Conservation (phyloP, 2,797 vertebrate genomes). For the Rhincodon typus region DNA sequence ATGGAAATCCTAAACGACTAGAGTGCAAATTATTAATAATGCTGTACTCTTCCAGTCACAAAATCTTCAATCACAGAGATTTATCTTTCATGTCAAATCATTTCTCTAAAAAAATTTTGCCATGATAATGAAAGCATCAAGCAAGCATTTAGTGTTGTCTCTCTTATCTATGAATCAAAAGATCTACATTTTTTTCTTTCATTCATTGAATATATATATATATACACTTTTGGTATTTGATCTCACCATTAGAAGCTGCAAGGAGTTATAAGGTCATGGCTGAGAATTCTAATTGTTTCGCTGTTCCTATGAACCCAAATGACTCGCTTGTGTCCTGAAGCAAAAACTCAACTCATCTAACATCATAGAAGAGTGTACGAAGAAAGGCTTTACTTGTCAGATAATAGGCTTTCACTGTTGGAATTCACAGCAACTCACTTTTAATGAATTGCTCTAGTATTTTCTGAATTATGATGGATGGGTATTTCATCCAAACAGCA, state of each 20-base stretch:
- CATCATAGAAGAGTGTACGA: background rate
- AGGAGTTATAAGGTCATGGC: background rate
- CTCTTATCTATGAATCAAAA: background rate
- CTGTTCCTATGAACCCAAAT: background rate
- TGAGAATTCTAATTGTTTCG: background rate
- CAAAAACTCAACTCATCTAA: background rate
- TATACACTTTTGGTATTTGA: background rate
- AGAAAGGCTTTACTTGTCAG: background rate
- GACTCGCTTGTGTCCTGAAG: too few species aligned
- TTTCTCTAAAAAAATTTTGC: background rate
- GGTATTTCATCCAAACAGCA: background rate
- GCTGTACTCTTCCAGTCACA: background rate
- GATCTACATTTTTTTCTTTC: background rate
- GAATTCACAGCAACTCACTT: background rate
- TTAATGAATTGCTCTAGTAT: background rate
- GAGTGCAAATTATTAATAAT: background rate
- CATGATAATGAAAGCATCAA: slow-evolving; percentile 11
- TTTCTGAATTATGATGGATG: background rate
- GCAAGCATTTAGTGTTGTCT: slow-evolving; percentile 21
- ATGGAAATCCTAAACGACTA: background rate
- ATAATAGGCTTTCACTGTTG: background rate
- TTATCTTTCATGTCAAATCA: slow-evolving; percentile 8
- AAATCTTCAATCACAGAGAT: slow-evolving; percentile 28
- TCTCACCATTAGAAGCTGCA: background rate
- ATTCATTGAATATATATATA: background rate